phyloP scores from a whole-genome alignment of 2,888 invertebrate genomes.

The Odontocolon sp. region DNA sequence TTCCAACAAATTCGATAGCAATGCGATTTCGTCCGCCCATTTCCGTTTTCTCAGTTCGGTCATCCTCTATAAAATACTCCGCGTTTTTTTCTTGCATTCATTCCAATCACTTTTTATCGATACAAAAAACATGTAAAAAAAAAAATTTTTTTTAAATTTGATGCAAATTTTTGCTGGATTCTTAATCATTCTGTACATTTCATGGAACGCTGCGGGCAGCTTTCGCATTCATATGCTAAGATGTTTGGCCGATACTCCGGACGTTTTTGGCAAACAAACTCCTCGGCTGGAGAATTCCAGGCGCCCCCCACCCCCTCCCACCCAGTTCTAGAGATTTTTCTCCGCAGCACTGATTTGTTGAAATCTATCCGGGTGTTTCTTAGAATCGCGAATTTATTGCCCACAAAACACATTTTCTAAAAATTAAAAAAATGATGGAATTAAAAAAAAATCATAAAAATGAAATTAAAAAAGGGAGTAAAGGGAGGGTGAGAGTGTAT shows the following conservation, averaged over 20 bases:
- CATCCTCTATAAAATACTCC: conserved; percentile 53
- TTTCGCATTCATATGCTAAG: conserved; percentile 69
- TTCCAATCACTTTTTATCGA: conserved; percentile 8
- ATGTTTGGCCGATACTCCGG: conserved; percentile 55
- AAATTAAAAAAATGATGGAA: too few relatives aligned
- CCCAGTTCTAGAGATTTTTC: too few relatives aligned
- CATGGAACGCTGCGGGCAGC: conserved; percentile 23
- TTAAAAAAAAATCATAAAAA: too few relatives aligned
- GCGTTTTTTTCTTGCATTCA: conserved; percentile 55
- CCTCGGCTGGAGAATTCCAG: conserved; percentile 12
- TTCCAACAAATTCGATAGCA: conserved; percentile 72
- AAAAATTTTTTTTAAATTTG: conserved; percentile 5
- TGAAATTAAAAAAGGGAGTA: too few relatives aligned
- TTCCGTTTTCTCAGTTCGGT: conserved; percentile 43
- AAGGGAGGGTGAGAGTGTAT: too few relatives aligned
- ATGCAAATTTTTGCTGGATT: neutral
- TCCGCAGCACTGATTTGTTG: neutral
- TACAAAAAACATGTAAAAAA: too few relatives aligned
- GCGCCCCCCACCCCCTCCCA: neutral
- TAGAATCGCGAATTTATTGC: conserved; percentile 17
- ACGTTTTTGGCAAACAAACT: conserved; percentile 63
- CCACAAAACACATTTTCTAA: too few relatives aligned
- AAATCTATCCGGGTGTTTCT: conserved; percentile 3
- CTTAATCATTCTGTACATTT: conserved; percentile 1
- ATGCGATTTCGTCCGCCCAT: conserved; percentile 70